Evolutionary conservation across 2,888 invertebrate species (phyloP), one percentile per base, ranked within the genome.

Genomic region (Galeruca laticollis): DNA sequence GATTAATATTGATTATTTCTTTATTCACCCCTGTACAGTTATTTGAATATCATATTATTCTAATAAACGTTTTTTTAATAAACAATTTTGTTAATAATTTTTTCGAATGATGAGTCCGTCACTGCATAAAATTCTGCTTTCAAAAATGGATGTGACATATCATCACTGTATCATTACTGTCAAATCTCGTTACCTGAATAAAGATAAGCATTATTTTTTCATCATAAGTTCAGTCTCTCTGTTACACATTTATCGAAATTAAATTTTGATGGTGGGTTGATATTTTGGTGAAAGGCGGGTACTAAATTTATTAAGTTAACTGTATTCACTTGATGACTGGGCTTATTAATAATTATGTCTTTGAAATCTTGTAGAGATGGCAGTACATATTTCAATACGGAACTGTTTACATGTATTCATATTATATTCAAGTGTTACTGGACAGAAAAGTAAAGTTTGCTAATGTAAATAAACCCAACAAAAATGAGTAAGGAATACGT

Each of bases 201-300:
- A 68, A 67, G 66, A 54, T 63, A 54, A 64, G 59, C 61, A 61
- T 60, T 59, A 52, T 63, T 37, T 43, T 59, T 33, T 65, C 13
- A 18, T 43, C 31, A 35, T 43, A 11, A 18, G 20, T 37, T 54
- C 26, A 51, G 20, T 21, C 21, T 18, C 61, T 72, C 62, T 72
- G 69, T 56, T 69, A 68, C 52, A 69, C 57, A 67, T 69, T 11
- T 37, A 71, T 68, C 64, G 61, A 57, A 69, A 59, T 72, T 68
- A 56, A 56, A 57, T 61, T 61, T 40, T 21, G 20, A 52, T 40
- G 26, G 68, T 68, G 68, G 68, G 68, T 43, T 62, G 15, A 13
- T 20, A 20, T 57, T 68, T 68, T 61, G 61, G 61, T 43, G 37
- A 61, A 56, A 61, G 68, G 68, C 47, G 68, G 51, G 56, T 62